Conservation (phyloP, 2,888 invertebrate species). For the Parnassius mnemosyne region DNA sequence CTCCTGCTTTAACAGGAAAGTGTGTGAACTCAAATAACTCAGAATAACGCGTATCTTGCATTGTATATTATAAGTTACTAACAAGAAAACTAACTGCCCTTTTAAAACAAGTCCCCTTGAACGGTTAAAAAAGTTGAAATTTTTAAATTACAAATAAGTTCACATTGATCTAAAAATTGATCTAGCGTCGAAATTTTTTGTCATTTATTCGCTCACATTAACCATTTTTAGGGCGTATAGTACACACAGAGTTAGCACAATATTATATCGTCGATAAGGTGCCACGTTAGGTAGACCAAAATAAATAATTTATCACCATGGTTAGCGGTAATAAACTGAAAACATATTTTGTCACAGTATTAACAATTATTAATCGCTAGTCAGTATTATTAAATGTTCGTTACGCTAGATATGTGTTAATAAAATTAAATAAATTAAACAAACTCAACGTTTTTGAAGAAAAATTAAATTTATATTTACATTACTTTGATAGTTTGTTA, state of each 20-base stretch:
- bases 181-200: slow-evolving; percentile 45
- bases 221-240: slow-evolving; percentile 69
- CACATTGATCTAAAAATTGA: slow-evolving; percentile 46
- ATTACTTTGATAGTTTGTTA: neutral
- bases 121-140: slow-evolving; percentile 41
- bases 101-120: slow-evolving; percentile 24
- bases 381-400: slow-evolving; percentile 41
- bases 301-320: slow-evolving; percentile 58
- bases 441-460: neutral
- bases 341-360: slow-evolving; percentile 44
- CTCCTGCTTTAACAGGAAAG: slow-evolving; percentile 19
- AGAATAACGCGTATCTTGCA: slow-evolving; percentile 12
- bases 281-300: slow-evolving; percentile 36
- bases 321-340: slow-evolving; percentile 38
- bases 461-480: slow-evolving; percentile 20
- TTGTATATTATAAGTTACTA: slow-evolving; percentile 5
- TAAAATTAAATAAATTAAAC: slow-evolving; percentile 47
- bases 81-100: slow-evolving; percentile 23
- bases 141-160: slow-evolving; percentile 44
- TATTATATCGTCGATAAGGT: slow-evolving; percentile 44
- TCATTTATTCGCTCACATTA: slow-evolving; percentile 39
- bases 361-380: slow-evolving; percentile 37
- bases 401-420: slow-evolving; percentile 42
- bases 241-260: slow-evolving; percentile 36
- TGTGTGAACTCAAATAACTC: slow-evolving; percentile 10